These are phyloP conservation scores for Ophthalmolycus amberensis DNA, from an alignment of 2,113 vertebrate genomes.

Conservation along the genomic window DNA sequence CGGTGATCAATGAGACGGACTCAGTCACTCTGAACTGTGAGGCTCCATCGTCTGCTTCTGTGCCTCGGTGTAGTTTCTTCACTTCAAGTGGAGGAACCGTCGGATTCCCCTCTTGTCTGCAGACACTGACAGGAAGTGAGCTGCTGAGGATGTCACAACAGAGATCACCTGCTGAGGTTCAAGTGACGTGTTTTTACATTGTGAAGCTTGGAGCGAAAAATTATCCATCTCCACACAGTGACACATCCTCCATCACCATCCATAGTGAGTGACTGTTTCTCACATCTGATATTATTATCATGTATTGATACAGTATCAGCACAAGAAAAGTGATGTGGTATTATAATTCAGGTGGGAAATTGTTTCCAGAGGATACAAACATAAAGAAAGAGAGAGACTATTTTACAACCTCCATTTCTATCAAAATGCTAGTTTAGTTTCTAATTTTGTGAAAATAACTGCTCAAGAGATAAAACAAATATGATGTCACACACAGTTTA, in stretches of 20 bases:
- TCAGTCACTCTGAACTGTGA: constrained; percentile 33
- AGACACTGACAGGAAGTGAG: constrained; percentile 18
- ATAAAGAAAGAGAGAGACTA: too few species aligned
- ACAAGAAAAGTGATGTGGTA: not conserved
- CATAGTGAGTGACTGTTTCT: constrained; percentile 23
- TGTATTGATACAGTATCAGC: not conserved
- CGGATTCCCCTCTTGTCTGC: not conserved
- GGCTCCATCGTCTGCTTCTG: not conserved
- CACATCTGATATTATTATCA: not conserved
- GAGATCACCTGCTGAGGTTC: constrained; percentile 21
- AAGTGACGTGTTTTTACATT: constrained; percentile 35
- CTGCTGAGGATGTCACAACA: not conserved
- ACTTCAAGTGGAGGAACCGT: fast-evolving
- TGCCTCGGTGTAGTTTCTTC: constrained; percentile 12
- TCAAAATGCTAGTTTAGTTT: too few species aligned
- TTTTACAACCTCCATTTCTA: too few species aligned
- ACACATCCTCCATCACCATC: constrained; percentile 7
- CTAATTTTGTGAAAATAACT: too few species aligned
- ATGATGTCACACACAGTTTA: not conserved
- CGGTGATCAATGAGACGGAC: constrained; percentile 10
- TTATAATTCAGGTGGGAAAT: not conserved
- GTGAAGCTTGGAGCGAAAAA: fast-evolving
- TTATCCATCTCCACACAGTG: constrained; percentile 30
- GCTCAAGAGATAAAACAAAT: too few species aligned
- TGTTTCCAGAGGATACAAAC: not conserved